Percentiles rank a stretch among this genome's conserved stretches.
Evolutionary conservation across 2,113 vertebrate species (phyloP).

Genomic region (Gracilinanus agilis): DNA sequence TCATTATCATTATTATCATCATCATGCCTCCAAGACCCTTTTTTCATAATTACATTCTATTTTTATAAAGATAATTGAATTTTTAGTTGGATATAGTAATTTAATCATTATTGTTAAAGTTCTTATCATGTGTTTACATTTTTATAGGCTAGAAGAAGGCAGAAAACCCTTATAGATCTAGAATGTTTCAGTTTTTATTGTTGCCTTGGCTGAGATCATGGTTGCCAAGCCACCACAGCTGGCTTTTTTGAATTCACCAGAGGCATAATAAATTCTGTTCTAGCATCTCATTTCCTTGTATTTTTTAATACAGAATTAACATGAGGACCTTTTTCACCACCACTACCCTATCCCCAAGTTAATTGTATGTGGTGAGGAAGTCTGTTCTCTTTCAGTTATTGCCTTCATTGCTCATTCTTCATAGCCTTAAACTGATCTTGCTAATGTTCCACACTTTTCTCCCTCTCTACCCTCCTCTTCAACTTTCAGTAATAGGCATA

Average conservation of each 20-base stretch:
- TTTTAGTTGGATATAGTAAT: not conserved
- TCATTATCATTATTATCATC: not conserved
- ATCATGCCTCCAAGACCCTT: not conserved
- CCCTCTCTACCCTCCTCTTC: not conserved
- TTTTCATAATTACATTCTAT: not conserved
- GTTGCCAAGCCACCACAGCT: not conserved
- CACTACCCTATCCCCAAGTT: not conserved
- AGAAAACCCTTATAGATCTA: not conserved
- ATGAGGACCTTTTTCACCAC: not conserved
- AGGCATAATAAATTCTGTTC: not conserved
- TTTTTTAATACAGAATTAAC: constrained; percentile 2
- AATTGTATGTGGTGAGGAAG: not conserved
- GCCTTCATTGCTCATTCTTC: not conserved
- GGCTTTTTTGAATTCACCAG: not conserved
- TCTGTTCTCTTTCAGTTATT: not conserved
- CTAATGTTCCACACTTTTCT: not conserved
- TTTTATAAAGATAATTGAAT: not conserved
- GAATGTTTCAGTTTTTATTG: not conserved
- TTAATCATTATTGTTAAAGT: not conserved
- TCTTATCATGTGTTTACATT: not conserved
- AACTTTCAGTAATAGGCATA: not conserved
- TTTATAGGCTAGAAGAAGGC: not conserved
- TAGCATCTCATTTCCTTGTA: not conserved
- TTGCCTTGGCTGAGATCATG: not conserved
- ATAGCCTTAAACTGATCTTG: not conserved